phyloP scores from a whole-genome alignment of 2,797 vertebrate genomes.

The Monodelphis domestica region DNA sequence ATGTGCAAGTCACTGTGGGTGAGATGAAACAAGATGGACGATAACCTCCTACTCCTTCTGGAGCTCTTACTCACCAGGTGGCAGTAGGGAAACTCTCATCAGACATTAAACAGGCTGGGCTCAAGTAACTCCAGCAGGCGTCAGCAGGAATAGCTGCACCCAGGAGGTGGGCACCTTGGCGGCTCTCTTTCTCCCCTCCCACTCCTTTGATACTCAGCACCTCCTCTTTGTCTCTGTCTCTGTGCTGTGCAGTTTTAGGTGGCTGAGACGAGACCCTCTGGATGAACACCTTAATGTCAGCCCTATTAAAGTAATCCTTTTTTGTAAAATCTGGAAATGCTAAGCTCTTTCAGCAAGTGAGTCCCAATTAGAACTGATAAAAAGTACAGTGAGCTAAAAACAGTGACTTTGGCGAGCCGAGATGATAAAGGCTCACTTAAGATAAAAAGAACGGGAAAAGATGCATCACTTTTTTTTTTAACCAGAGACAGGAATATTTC shows the following conservation, averaged over 20 bases:
- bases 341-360: constrained; percentile 42
- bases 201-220: constrained; percentile 55
- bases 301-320: constrained; percentile 59
- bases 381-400: constrained; percentile 26
- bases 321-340: constrained; percentile 60
- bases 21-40: constrained; percentile 54
- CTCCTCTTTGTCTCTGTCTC: constrained; percentile 24
- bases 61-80: constrained; percentile 39
- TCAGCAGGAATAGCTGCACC: background rate
- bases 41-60: constrained; percentile 49
- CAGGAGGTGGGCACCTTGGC: background rate
- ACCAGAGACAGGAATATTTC: background rate
- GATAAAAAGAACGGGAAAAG: background rate
- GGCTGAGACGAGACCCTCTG: constrained; percentile 60
- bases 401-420: constrained; percentile 17
- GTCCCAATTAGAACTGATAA: constrained; percentile 13
- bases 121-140: constrained; percentile 48
- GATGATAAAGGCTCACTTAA: background rate
- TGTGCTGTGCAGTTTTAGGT: constrained; percentile 53
- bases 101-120: constrained; percentile 37
- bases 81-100: constrained; percentile 24
- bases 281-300: constrained; percentile 65
- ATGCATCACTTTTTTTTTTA: background rate
- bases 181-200: constrained; percentile 30
- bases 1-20: constrained; percentile 34